phyloP scores from a whole-genome alignment of 2,888 invertebrate genomes.

The Noctua janthina region DNA sequence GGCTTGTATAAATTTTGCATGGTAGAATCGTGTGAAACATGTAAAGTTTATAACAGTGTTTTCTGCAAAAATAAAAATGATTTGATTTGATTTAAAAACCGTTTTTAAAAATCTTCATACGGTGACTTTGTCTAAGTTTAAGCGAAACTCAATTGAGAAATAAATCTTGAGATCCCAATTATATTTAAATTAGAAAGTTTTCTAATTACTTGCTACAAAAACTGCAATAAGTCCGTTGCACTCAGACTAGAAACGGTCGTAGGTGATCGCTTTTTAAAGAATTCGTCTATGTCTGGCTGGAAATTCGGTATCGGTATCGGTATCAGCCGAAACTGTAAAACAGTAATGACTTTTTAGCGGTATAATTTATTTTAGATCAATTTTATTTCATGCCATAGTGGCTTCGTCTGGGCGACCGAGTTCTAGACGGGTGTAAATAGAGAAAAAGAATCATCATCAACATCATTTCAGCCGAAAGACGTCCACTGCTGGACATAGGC shows the following conservation, averaged over 20 bases:
- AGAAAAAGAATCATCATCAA: no score
- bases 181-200: constrained; percentile 24
- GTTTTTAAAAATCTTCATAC: neutral
- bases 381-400: no score
- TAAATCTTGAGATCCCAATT: constrained; percentile 3
- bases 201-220: constrained; percentile 21
- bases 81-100: no score
- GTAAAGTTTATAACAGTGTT: no score
- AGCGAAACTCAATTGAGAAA: neutral
- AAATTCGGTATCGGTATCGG: constrained; percentile 16
- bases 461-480: no score
- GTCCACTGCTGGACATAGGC: no score
- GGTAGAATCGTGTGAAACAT: no score
- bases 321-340: constrained; percentile 8
- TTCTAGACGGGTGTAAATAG: no score
- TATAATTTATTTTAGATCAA: no score
- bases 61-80: no score
- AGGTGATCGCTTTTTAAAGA: constrained; percentile 20
- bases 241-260: constrained; percentile 7
- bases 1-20: no score
- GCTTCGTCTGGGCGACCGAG: no score
- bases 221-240: constrained; percentile 19
- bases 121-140: neutral
- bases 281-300: neutral
- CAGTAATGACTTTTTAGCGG: neutral